These are phyloP conservation scores for Octopus sinensis DNA, from an alignment of 1,140 invertebrate species.

Conservation along the genomic window DNA sequence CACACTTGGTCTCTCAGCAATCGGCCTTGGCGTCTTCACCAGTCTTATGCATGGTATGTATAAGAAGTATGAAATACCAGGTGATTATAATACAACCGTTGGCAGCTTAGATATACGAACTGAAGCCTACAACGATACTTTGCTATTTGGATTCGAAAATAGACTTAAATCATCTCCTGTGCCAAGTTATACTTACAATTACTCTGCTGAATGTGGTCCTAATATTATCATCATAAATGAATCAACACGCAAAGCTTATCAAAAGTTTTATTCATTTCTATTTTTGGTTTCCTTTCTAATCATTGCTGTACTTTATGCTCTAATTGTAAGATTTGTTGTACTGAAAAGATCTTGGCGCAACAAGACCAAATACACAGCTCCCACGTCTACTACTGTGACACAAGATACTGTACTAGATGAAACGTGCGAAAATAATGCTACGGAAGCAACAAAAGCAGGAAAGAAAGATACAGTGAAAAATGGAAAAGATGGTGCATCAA, in stretches of 20 bases:
- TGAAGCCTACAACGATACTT: not conserved
- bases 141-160: no score
- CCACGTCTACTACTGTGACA: conserved; percentile 10
- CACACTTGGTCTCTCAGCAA: conserved; percentile 40
- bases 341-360: conserved; percentile 28
- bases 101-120: not conserved
- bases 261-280: conserved; percentile 43
- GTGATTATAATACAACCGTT: conserved; percentile 6
- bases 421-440: conserved; percentile 22
- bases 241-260: conserved; percentile 31
- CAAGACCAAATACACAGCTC: conserved; percentile 24
- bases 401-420: conserved; percentile 26
- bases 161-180: not conserved
- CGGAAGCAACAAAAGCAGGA: not conserved
- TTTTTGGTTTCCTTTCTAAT: conserved; percentile 42
- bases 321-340: conserved; percentile 44
- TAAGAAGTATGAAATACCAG: not conserved
- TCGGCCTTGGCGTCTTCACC: conserved; percentile 45
- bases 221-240: conserved; percentile 31
- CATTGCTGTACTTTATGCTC: conserved; percentile 44
- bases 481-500: conserved; percentile 17
- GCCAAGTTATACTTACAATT: not conserved
- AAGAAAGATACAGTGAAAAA: conserved; percentile 8
- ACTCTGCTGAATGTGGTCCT: conserved; percentile 29
- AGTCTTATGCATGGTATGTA: conserved; percentile 41